Conservation (phyloP, 2,113 vertebrate species). For the Otus sunia region DNA sequence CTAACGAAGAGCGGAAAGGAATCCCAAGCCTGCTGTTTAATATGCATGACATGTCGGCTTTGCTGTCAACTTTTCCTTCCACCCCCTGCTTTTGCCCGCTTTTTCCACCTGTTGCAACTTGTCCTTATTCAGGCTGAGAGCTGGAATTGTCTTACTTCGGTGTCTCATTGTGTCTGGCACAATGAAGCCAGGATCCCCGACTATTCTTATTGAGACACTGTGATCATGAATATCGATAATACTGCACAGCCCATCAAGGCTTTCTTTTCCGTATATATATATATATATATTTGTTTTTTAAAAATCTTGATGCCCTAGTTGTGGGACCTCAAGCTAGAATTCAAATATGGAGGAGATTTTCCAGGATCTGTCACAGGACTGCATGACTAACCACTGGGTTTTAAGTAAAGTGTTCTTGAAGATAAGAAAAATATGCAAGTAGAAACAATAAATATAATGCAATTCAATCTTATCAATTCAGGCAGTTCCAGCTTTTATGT, state of each 20-base stretch:
- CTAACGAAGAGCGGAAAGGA: neutral
- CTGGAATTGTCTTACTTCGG: neutral
- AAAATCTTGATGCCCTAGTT: neutral
- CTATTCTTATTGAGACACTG: neutral
- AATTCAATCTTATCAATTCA: conserved; percentile 67
- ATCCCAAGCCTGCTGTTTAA: conserved; percentile 47
- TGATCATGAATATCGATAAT: neutral
- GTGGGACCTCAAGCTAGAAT: neutral
- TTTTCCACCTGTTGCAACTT: conserved; percentile 57
- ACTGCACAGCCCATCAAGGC: neutral
- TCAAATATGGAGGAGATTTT: neutral
- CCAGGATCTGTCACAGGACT: neutral
- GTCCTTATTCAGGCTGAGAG: neutral
- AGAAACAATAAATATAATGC: conserved; percentile 64
- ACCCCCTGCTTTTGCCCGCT: conserved; percentile 11
- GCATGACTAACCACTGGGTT: neutral
- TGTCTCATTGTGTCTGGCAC: neutral
- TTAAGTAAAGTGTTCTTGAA: conserved; percentile 42
- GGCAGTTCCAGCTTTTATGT: conserved; percentile 65
- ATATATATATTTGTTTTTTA: neutral
- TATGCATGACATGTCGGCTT: conserved; percentile 32
- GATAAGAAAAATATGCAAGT: conserved; percentile 48
- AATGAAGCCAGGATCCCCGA: accelerated
- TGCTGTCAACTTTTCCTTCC: conserved; percentile 36
- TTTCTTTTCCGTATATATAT: neutral